phyloP scores from a whole-genome alignment of 2,113 vertebrate genomes.

The Apteryx mantelli region DNA sequence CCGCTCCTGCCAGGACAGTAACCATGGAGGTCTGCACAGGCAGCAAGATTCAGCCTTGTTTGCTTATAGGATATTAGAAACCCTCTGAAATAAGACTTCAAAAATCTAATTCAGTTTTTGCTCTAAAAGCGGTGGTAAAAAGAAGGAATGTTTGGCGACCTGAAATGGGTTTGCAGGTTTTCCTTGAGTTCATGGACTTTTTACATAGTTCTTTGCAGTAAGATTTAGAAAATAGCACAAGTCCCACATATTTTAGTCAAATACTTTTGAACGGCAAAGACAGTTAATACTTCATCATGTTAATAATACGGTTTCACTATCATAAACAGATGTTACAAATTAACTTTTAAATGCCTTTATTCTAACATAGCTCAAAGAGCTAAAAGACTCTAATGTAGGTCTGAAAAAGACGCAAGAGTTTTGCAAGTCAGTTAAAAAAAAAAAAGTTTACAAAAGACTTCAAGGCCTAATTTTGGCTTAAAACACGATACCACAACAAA shows the following conservation, averaged over 20 bases:
- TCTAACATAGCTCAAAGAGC: neutral
- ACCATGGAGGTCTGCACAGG: neutral
- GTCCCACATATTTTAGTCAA: neutral
- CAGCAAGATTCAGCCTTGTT: neutral
- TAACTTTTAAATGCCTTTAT: neutral
- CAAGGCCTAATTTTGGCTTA: neutral
- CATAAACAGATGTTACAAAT: neutral
- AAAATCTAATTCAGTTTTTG: neutral
- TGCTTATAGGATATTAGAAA: neutral
- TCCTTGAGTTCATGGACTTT: neutral
- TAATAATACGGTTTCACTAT: neutral
- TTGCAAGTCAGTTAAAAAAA: neutral
- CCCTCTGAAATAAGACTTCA: neutral
- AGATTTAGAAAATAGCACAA: neutral
- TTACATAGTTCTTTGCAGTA: neutral
- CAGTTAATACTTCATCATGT: neutral
- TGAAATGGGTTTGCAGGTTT: neutral
- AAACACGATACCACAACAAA: neutral
- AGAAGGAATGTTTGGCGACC: fast-evolving
- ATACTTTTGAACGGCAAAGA: neutral
- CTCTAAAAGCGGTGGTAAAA: neutral
- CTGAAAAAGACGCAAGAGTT: neutral
- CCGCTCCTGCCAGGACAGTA: fast-evolving
- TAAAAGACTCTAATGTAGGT: neutral
- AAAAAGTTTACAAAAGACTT: neutral